Percentiles rank a stretch among this genome's conserved stretches.
Evolutionary conservation across 1,140 invertebrate genomes (phyloP).

Genomic region (Pseudomyrmex concolor): DNA sequence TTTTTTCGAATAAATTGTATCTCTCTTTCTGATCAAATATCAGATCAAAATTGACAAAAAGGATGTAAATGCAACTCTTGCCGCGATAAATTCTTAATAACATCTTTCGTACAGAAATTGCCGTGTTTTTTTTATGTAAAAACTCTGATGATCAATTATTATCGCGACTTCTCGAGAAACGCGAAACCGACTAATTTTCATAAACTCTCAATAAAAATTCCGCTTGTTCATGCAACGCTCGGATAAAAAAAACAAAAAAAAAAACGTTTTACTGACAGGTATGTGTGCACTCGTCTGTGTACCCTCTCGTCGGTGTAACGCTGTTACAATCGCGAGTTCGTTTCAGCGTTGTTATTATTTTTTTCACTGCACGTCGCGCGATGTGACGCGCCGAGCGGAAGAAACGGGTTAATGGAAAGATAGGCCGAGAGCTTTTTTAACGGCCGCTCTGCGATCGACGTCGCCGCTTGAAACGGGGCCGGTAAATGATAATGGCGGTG

Average conservation of each 20-base stretch:
- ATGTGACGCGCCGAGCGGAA: conserved; percentile 32
- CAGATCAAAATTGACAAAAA: too few species aligned
- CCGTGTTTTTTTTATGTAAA: not conserved
- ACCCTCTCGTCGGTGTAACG: conserved; percentile 9
- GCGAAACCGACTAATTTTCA: not conserved
- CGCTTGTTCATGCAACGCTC: not conserved
- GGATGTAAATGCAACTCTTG: not conserved
- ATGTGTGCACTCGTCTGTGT: not conserved
- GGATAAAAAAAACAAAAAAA: not conserved
- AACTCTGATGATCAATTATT: not conserved
- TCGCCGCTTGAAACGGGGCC: conserved; percentile 21
- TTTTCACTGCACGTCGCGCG: conserved; percentile 10
- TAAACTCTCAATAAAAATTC: conserved; percentile 1
- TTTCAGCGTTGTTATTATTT: conserved; percentile 33
- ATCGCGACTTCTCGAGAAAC: not conserved
- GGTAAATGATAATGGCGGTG: conserved; percentile 27
- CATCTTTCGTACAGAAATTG: not conserved
- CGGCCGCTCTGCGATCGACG: conserved; percentile 16
- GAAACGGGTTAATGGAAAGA: conserved; percentile 52
- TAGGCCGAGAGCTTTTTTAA: conserved; percentile 49
- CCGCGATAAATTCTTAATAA: not conserved
- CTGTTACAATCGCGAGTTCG: conserved; percentile 25
- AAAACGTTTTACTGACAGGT: not conserved
- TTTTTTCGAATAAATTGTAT: not conserved
- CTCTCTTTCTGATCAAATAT: not conserved